phyloP scores from a whole-genome alignment of 2,888 invertebrate species.

The Tricholauxania praeusta region DNA sequence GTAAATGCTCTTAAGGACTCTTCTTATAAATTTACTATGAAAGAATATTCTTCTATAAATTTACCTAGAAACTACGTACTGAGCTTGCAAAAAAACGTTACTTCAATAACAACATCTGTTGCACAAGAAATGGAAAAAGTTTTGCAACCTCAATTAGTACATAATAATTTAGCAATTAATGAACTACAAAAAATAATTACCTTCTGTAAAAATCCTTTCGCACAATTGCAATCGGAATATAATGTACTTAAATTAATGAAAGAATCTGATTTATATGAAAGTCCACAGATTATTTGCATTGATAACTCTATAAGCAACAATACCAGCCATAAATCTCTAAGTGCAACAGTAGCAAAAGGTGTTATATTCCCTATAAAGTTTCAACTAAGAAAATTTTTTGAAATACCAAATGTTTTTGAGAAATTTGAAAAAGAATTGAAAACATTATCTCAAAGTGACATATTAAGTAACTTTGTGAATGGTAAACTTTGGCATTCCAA shows the following conservation, averaged over 20 bases:
- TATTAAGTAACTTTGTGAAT: neutral
- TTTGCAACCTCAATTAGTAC: neutral
- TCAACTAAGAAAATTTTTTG: constrained; percentile 3
- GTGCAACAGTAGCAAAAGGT: neutral
- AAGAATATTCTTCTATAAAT: neutral
- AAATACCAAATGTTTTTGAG: neutral
- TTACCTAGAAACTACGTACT: neutral
- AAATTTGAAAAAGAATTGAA: neutral
- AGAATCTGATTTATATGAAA: constrained; percentile 1
- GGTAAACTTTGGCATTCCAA: neutral
- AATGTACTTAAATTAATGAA: neutral
- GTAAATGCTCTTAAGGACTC: neutral
- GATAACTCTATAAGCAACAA: neutral
- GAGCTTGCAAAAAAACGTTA: neutral
- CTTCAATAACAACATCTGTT: neutral
- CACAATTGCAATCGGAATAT: neutral
- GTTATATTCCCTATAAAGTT: constrained; percentile 5
- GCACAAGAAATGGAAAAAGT: neutral
- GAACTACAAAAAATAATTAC: neutral
- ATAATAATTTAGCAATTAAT: neutral
- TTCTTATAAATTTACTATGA: neutral
- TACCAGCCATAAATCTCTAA: neutral
- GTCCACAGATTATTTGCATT: neutral
- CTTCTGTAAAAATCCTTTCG: neutral
- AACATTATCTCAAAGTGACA: neutral